Evolutionary conservation across 2,888 invertebrate genomes (phyloP), one percentile per base, ranked within the genome.

Genomic region (Protodeltote pygarga): DNA sequence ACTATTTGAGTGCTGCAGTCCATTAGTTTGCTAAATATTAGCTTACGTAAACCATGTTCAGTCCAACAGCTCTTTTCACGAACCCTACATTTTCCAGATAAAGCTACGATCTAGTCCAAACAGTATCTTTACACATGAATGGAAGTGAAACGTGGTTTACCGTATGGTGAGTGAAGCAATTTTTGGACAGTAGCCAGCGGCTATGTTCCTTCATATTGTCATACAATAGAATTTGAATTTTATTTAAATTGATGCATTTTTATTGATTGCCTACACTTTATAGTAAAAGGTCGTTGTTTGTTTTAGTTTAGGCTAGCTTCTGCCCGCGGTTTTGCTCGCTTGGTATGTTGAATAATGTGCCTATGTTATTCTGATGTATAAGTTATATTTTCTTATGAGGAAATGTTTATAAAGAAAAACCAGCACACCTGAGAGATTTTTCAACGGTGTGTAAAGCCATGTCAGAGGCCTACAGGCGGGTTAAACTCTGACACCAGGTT

Each of bases 81-180:
- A 48, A 51, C 49, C 48, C 51, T 20, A 49, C 32, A 60, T 60
- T 52, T 45, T 40, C 55, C 31, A 51, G 64, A 68, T 67, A 65
- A 59, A 53, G 44, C 55, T 52, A 29, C 47, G 52, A 66, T 58
- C 52, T 63, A 65, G 63, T 61, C 54, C 64, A 60, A 70, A 75
- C 55, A 68, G 65, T 81, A 81, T 81, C 79, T 81, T 73, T 59
- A 62, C 75, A 69, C 73, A 72, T 75, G 75, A 71, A 45, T 67
- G 73, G 47, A 46, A 58, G 38, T 29, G 51, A 66, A 75, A 71
- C 73, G 67, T 61, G 70, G 77, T 77, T 76, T 67, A 69, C 75
- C 73, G 69, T 58, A 69, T 62, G 74, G 63, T 71, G 80, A 62
- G 65, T 71, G 64, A 54, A 65, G 65, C 67, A 55, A 73, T 77